Percentiles rank a stretch among this genome's conserved stretches.
Conservation (phyloP, 1,140 invertebrate genomes). For the Euwallacea similis region DNA sequence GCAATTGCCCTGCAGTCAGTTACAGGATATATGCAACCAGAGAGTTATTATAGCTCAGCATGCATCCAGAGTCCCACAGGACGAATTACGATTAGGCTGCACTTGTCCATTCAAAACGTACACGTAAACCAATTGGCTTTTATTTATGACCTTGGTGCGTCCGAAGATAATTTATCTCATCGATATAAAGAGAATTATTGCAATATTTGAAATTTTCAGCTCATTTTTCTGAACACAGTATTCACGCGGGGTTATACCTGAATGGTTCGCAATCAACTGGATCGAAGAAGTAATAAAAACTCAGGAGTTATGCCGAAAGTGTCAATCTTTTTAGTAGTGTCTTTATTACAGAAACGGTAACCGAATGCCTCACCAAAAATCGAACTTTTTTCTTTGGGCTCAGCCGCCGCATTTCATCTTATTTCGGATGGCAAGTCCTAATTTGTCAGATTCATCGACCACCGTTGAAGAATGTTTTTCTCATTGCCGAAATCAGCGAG, state of each 20-base stretch:
- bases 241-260: background rate
- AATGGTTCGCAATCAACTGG: too few species aligned
- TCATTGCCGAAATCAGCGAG: conserved; percentile 15
- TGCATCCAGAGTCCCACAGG: conserved; percentile 32
- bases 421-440: conserved; percentile 24
- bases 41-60: conserved; percentile 39
- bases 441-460: conserved; percentile 28
- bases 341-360: too few species aligned
- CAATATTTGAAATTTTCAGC: background rate
- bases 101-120: conserved; percentile 39
- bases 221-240: background rate
- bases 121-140: conserved; percentile 37
- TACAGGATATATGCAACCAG: conserved; percentile 26
- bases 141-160: conserved; percentile 31
- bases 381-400: background rate
- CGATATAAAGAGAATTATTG: background rate
- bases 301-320: too few species aligned
- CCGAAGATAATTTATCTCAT: conserved; percentile 30
- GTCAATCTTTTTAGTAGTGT: too few species aligned
- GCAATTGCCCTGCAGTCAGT: conserved; percentile 17
- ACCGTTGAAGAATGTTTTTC: conserved; percentile 15
- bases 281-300: too few species aligned
- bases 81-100: conserved; percentile 39
- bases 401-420: conserved; percentile 2
- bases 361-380: conserved; percentile 12